Evolutionary conservation across 2,888 invertebrate species (phyloP).

Genomic region (Sarcophaga subvicina): DNA sequence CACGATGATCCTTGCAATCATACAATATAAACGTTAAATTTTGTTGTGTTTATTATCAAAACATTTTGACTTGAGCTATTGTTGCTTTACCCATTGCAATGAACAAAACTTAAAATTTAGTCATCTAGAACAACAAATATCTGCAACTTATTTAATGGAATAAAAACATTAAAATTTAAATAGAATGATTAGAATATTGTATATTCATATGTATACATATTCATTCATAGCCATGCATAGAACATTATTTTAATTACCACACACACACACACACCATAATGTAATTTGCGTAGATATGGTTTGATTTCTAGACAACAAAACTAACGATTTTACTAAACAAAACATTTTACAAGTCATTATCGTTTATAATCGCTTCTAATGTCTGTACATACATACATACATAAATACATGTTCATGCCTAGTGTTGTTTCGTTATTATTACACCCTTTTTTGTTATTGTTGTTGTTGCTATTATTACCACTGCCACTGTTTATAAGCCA

Average conservation of each 20-base stretch:
- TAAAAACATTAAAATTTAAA: not conserved
- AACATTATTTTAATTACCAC: not conserved
- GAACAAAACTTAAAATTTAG: no score
- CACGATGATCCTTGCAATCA: no score
- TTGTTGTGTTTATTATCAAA: no score
- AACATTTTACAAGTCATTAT: not conserved
- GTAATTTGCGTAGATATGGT: not conserved
- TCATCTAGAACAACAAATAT: not conserved
- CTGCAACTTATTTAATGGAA: not conserved
- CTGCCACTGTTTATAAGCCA: constrained; percentile 6
- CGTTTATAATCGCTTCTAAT: not conserved
- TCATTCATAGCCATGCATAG: not conserved
- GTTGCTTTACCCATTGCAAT: no score
- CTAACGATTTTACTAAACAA: not conserved
- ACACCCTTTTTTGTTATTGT: not conserved
- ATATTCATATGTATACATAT: not conserved
- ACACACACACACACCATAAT: not conserved
- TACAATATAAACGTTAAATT: no score
- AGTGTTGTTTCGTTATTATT: not conserved
- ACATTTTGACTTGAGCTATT: no score
- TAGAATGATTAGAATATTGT: not conserved
- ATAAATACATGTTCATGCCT: not conserved
- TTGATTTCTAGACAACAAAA: not conserved
- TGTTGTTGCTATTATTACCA: not conserved
- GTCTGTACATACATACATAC: no score